Evolutionary conservation across 2,888 invertebrate species (phyloP).

Genomic region (Polymixis lichenea): DNA sequence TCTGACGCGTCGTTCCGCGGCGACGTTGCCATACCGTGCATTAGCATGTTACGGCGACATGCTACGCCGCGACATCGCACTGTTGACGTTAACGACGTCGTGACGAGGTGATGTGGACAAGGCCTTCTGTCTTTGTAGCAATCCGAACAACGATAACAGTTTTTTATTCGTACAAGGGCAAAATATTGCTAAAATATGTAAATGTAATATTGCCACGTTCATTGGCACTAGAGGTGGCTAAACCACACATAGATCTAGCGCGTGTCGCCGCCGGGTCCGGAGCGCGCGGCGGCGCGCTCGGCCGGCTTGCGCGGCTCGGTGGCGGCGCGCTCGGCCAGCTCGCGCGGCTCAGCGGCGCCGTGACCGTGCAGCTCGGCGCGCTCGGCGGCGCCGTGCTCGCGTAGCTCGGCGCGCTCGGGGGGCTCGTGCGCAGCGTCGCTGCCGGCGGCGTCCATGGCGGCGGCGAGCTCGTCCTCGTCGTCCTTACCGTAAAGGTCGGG

Average conservation of each 20-base stretch:
- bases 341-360: not conserved
- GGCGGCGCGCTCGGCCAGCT: not conserved
- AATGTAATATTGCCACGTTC: not conserved
- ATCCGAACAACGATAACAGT: not conserved
- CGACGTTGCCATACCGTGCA: too few relatives aligned
- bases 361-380: not conserved
- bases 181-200: not conserved
- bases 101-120: too few relatives aligned
- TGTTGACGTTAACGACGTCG: too few relatives aligned
- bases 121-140: not conserved
- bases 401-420: slow-evolving; percentile 6
- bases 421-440: slow-evolving; percentile 60
- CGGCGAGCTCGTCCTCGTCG: slow-evolving; percentile 88
- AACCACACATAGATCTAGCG: not conserved
- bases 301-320: not conserved
- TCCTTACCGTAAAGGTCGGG: slow-evolving; percentile 95
- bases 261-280: slow-evolving; percentile 13
- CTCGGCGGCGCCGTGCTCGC: not conserved
- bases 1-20: too few relatives aligned
- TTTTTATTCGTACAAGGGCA: not conserved
- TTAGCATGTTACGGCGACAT: too few relatives aligned
- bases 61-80: too few relatives aligned
- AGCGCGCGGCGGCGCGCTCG: not conserved
- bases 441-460: slow-evolving; percentile 62
- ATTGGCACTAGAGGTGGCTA: not conserved